Evolutionary conservation across 2,113 vertebrate species (phyloP), one percentile per base, ranked within the genome.

Genomic region (Perccottus glenii): DNA sequence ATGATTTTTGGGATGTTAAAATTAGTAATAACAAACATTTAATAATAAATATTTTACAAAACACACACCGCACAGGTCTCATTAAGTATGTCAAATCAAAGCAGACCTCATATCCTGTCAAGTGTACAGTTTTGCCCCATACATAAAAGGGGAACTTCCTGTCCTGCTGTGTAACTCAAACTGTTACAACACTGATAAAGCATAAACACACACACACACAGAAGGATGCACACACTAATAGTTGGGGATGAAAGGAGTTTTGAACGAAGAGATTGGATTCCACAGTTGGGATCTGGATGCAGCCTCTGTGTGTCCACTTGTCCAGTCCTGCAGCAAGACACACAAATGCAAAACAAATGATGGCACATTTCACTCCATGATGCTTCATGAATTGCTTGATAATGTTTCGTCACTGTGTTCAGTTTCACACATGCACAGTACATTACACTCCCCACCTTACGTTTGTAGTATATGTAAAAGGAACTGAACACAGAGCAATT

Each of bases 241-340:
- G 56, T 58, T 33, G 5, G 70, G 70, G 42, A 67, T 36, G 40
- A 44, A 67, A 1, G 76, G 74, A 27, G 70, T 59, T 48, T 81
- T 78, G 70, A 91, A 91, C 1, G 88, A 88, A 12, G 87, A 85
- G 11, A 75, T 61, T 2, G 82, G 47, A 77, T 60, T 87, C 87
- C 80, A 87, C 51, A 78, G 27, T 42, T 67, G 60, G 10, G 81
- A 51, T 73, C 74, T 82, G 55, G 52, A 71, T 10, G 51, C 14
- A 3, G 45, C 56, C 19, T 74, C 86, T 1, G 19, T 44, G 47
- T 77, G 73, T 36, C 35, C 59, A 36, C 44, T 62, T 50, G 16
- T 43, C 81, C 86, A 86, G 48, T 87, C 86, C 90, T 91, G 75
- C 36, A 64, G 35, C 72, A 5, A 74, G 48, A 70, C 15, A 78